phyloP scores from a whole-genome alignment of 2,113 vertebrate species.

The Malurus alboscapulatus region DNA sequence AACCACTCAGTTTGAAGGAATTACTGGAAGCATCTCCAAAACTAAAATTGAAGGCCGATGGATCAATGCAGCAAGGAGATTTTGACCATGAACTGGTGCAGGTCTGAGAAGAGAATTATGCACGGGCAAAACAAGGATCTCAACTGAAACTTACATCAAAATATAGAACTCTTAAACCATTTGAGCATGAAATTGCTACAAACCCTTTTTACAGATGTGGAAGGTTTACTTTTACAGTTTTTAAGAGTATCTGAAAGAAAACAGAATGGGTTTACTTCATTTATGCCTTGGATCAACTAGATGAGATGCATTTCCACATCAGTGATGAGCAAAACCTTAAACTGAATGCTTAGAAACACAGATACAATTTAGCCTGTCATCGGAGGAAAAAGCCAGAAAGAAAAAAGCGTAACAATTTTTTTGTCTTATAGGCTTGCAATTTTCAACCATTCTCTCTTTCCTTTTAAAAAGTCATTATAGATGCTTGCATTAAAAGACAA shows the following conservation, averaged over 20 bases:
- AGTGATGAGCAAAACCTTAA: background rate
- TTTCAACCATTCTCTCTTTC: background rate
- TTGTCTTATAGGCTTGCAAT: background rate
- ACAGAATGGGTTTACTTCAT: background rate
- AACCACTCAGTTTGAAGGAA: rapidly evolving
- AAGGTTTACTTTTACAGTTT: background rate
- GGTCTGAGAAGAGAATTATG: background rate
- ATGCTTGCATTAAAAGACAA: background rate
- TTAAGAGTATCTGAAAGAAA: background rate
- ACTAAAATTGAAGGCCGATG: background rate
- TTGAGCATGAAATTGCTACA: background rate
- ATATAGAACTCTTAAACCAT: background rate
- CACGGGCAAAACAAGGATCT: background rate
- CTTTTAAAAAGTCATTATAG: background rate
- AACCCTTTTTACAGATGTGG: rapidly evolving
- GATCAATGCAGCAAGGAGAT: background rate
- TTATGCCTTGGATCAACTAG: background rate
- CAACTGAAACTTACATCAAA: background rate
- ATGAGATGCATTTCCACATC: background rate
- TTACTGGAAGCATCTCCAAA: background rate
- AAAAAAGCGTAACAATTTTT: background rate
- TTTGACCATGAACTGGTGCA: background rate
- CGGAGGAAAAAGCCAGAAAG: background rate
- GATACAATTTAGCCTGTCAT: background rate
- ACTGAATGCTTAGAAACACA: background rate